Percentiles rank a stretch among this genome's conserved stretches.
phyloP scores from a whole-genome alignment of 2,888 invertebrate genomes.

The Orthosia gracilis region DNA sequence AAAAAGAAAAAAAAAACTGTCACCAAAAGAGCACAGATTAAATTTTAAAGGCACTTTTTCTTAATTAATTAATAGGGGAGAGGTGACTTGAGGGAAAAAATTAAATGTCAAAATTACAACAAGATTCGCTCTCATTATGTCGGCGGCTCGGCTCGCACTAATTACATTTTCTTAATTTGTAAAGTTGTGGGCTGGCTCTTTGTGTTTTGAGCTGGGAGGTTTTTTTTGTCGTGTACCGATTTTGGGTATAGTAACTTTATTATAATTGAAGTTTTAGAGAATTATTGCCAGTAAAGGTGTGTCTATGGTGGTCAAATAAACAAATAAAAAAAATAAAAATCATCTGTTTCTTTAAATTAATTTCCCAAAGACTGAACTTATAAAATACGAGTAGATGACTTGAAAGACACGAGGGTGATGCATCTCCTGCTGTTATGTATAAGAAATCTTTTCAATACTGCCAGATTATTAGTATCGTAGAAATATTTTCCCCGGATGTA shows the following conservation, averaged over 20 bases:
- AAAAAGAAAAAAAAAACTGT: slow-evolving; percentile 79
- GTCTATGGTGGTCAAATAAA: too few relatives aligned
- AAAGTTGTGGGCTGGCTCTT: slow-evolving; percentile 76
- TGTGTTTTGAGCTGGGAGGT: slow-evolving; percentile 49
- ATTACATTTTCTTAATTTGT: slow-evolving; percentile 91
- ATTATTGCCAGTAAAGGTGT: too few relatives aligned
- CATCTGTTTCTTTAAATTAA: too few relatives aligned
- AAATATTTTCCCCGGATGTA: neutral
- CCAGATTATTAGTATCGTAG: neutral
- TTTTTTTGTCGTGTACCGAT: slow-evolving; percentile 43
- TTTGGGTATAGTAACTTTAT: neutral
- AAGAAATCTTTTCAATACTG: neutral
- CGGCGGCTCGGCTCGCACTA: slow-evolving; percentile 79
- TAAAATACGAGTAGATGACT: neutral
- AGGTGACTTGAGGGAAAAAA: slow-evolving; percentile 87
- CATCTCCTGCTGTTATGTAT: too few relatives aligned
- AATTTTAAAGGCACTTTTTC: slow-evolving; percentile 88
- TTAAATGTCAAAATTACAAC: slow-evolving; percentile 91
- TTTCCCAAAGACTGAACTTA: neutral
- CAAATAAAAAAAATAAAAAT: too few relatives aligned
- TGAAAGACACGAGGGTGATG: too few relatives aligned
- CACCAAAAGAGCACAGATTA: slow-evolving; percentile 87
- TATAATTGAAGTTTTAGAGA: too few relatives aligned
- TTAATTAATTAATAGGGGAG: slow-evolving; percentile 88
- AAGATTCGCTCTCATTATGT: slow-evolving; percentile 90